Base-by-base conservation (phyloP, 1,140 invertebrate species). In the Drosophila micromelanica region DNA sequence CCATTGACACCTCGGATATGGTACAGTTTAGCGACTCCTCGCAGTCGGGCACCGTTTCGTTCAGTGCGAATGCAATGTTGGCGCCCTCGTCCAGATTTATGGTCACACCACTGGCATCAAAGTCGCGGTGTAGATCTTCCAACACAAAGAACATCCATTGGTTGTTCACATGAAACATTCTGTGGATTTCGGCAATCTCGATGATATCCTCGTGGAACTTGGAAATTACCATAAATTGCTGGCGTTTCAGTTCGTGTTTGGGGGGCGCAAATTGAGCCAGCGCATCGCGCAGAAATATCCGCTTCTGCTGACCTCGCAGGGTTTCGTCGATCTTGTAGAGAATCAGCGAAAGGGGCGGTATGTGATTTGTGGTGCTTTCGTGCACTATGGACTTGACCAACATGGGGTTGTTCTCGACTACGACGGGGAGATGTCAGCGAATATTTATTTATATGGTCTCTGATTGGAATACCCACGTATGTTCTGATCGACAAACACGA, bases 71-170 rank as follows among this genome's bases (percentile, higher is more conserved):
- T 12, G 96, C 96, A n/a, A 97, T 90, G 90, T 97, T 97, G 78
- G 96, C 96, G 2, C 97, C 97, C 91, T 97, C 96, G 3, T 93
- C 92, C 20, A 97, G 87, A 56, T 85, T 92, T 43, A 94, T 93
- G 23, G 94, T 92, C 40, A 96, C 92, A 13, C 91, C 90, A 0
- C 93, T 92, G 32, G 95, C 84, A 72, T 94, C 93, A 12, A 92
- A 92, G 55, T 91, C 92, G 1, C 84, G 86, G 5, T 74, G 64
- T 56, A 92, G 90, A 0, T 93, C 94, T 49, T 96, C 95, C 0
- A 95, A 93, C n/a, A 97, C 92, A 45, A 97, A 92, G 79, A 96
- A 97, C 9, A 97, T 87, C 96, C 96, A 97, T 82, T 97, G 96
- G 56, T 94, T 96, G 54, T 93, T 93, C 0, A 95, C 95, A 70